Base-by-base conservation (phyloP, 2,113 vertebrate genomes). In the Myotis lucifugus region DNA sequence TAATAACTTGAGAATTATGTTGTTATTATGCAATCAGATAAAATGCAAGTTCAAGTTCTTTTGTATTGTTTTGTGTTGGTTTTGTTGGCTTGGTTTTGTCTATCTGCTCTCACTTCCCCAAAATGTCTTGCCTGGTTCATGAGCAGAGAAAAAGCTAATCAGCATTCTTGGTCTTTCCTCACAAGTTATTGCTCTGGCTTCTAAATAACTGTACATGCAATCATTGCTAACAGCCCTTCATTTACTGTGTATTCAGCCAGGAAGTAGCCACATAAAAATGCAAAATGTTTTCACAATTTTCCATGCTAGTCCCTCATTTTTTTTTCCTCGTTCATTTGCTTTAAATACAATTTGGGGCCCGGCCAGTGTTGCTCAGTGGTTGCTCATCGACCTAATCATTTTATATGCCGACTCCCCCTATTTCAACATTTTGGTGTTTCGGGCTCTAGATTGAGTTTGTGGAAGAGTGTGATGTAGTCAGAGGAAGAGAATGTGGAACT, bases 1-100 rank as follows among this genome's bases (percentile, higher is more conserved):
- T 85, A 76, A 40, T 74, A 78, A 66, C 50, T 86, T 94, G 70
- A 96, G 34, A 93, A 90, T n/a, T 91, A 15, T 90, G 17, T 85
- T 64, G 48, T 19, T 10, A 61, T 27, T 85, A 14, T 64, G 8
- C 19, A 69, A 50, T 84, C 64, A 84, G 40, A 52, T 82, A 40
- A 69, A 95, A 82, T 7, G 9, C 5, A 82, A 69, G 74, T 46
- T 91, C 23, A 69, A 85, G 59, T 85, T 85, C 15, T 64, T 89
- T 50, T 67, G 13, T 67, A 50, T 94, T 77, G 23, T 3, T 70
- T 69, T 91, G 9, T 17, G 85, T 93, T 66, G 23, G 6, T 90
- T 95, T 72, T 79, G 52, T 77, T 85, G 86, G 15, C 73, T 88
- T 81, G 52, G 54, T 73, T 95, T 95, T 70, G 37, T 61, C 32